Base-by-base conservation (phyloP, 2,797 vertebrate genomes). In the Spea hammondii region DNA sequence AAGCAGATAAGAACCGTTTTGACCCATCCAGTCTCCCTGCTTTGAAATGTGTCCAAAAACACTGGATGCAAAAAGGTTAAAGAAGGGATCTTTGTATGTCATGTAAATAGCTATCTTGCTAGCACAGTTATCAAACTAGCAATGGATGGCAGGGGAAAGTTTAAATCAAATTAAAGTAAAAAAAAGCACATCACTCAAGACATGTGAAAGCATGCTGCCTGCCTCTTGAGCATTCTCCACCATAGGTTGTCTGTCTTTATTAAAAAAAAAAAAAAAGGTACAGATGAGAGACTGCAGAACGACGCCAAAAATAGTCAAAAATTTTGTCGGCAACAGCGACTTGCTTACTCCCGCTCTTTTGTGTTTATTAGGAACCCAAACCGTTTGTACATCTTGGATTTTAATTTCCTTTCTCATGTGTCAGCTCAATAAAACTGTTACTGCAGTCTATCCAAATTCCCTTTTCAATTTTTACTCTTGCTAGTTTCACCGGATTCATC, bases 381-480 rank as follows among this genome's bases (percentile, higher is more conserved):
- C 53, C 12, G 66, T 76, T 65, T 57, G 60, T 44, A 70, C 66
- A 7, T 60, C 32, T 74, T 44, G 10, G 60, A 76, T 66, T 80
- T 75, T 70, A 65, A 75, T 74, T 74, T 69, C 65, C 32, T 64
- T 70, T 54, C 66, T 51, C 59, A 49, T 65, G 79, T 76, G 79
- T 80, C 72, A 70, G 79, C 72, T 80, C 59, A 57, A 80, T 66
- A 80, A 12, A 5, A 55, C 71, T 53, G 48, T 76, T 71, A 76
- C 73, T 60, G 68, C 48, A 67, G 73, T 71, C 59, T 71, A 80
- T 76, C 73, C 68, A 80, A 76, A 76, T 80, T 32, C 60, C 60
- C 73, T 71, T 80, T 76, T 60, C 79, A 66, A 71, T 80, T 65
- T 80, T 49, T 64, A 44, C 70, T 79, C 74, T 71, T 80, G 79